Evolutionary conservation across 2,113 vertebrate genomes (phyloP), one percentile per base, ranked within the genome.

Genomic region (Nycticryphes semicollaris): DNA sequence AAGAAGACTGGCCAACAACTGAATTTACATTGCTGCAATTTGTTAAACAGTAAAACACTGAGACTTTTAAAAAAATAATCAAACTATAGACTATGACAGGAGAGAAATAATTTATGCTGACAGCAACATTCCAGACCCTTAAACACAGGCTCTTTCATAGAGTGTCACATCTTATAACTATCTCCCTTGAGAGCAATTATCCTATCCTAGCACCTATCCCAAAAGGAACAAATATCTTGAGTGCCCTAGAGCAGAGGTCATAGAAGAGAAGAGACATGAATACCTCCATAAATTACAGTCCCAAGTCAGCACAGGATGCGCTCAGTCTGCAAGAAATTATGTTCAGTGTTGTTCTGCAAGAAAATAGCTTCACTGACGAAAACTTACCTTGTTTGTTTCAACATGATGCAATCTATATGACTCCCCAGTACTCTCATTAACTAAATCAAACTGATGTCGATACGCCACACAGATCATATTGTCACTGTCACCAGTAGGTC

Each of bases 401-500:
- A 99, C 98, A 0, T 99, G 99, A 95, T 99, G 99, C 84, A 99
- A 96, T 92, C 99, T 93, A 89, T 98, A 99, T 87, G 98, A 98
- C 57, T 99, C 99, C 17, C 99, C 99, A 0, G 99, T 99, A 98
- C 99, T 99, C 98, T 99, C 99, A 28, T 99, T 99, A 96, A 99
- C 98, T 96, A 99, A 97, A 88, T 99, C 99, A 79, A 99, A 99
- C 96, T 99, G 99, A 95, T 99, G 99, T 39, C 98, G 99, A 97
- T 99, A 99, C 0, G 99, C 99, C 94, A 99, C 99, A 24, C 99
- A 99, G 96, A 99, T 99, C 98, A 99, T 99, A 91, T 99, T 99
- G 98, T 99, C 99, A 11, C 99, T 99, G 80, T 99, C 99, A 51
- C 98, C 99, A 0, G 98, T 98, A 7, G 99, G 99, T 15, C 99